Conservation (phyloP, 2,113 vertebrate genomes). For the Brienomyrus longianalis region DNA sequence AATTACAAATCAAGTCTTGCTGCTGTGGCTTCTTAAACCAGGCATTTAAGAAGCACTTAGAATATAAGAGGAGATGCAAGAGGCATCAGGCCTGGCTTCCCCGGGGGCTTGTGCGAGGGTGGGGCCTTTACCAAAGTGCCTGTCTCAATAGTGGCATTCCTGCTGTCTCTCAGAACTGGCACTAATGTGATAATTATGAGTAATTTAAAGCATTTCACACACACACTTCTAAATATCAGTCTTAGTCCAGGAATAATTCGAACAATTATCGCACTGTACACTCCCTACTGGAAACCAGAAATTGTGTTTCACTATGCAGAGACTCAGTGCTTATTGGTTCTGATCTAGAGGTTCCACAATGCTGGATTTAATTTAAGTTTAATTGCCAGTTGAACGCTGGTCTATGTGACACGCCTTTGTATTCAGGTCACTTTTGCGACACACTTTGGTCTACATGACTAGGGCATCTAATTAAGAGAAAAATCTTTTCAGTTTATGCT, state of each 20-base stretch:
- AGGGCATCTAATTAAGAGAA: not conserved
- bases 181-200: conserved; percentile 23
- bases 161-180: not conserved
- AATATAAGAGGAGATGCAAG: not conserved
- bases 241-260: conserved; percentile 22
- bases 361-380: not conserved
- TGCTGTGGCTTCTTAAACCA: not conserved
- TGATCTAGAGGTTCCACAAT: not conserved
- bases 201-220: conserved; percentile 21
- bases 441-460: not conserved
- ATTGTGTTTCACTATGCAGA: conserved; percentile 21
- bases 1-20: not conserved
- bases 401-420: not conserved
- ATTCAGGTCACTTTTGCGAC: not conserved
- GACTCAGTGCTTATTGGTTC: not conserved
- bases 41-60: not conserved
- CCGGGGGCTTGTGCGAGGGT: not conserved
- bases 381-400: not conserved
- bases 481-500: not conserved
- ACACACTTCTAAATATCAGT: conserved; percentile 1
- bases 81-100: not conserved
- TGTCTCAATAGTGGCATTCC: not conserved
- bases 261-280: conserved; percentile 24
- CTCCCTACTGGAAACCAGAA: conserved; percentile 12
- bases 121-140: not conserved